Evolutionary conservation across 2,888 invertebrate genomes (phyloP), one percentile per base, ranked within the genome.

Genomic region (Eurois occulta): DNA sequence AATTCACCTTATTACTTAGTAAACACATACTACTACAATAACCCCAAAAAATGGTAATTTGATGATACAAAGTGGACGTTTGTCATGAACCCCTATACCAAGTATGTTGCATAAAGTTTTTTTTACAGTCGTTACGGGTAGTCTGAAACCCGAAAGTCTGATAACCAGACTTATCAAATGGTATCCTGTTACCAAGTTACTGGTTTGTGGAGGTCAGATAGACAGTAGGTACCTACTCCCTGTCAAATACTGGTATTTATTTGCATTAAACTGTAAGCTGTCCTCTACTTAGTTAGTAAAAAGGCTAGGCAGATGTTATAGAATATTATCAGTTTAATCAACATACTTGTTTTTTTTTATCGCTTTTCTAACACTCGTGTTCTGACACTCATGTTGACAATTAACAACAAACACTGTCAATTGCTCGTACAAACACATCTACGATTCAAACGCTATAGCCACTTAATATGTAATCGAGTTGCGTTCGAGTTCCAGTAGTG

Each of bases 401-500:
- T 71, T 32, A 13, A 38, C 24, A 10, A n/a, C 58, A 48, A 70
- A 55, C 55, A 71, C 21, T 72, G 55, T 35, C 60, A 83, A 62
- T 83, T 58, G 46, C 28, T 60, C 64, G 58, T 60, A 24, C 83
- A 84, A 84, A 85, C 41, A 75, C 62, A 69, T 52, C 7, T 68
- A 68, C 13, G 28, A 55, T 43, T 75, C n/a, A 41, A 69, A 80
- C 68, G 48, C n/a, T n/a, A n/a, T n/a, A n/a, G n/a, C 48, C 62
- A 65, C 62, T 72, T 80, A n/a, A n/a, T n/a, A n/a, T 69, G 60
- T 70, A 41, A 74, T 82, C 88, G 80, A 87, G 84, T 87, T 80
- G 79, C 88, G 86, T 87, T 90, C 88, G 89, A 89, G 87, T 84
- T 88, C 76, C 80, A 80, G 67, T 73, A 73, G 86, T 88, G 77